These are phyloP conservation scores for Rhodophaea formosa DNA, from an alignment of 2,888 invertebrate species.

Conservation along the genomic window DNA sequence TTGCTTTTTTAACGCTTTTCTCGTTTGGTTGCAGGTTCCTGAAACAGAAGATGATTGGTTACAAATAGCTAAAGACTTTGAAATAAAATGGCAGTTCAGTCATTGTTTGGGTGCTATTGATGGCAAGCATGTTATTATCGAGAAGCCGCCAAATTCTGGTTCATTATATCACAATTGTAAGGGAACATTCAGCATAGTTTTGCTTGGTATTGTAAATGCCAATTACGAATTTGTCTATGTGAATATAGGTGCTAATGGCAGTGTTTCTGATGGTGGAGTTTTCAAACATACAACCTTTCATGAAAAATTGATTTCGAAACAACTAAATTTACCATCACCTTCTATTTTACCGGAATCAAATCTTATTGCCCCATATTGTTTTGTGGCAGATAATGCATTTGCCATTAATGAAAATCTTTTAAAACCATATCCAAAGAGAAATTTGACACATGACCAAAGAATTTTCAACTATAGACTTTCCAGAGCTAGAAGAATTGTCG, in stretches of 20 bases:
- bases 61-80: conserved; percentile 21
- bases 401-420: conserved; percentile 24
- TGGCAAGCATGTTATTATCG: conserved; percentile 5
- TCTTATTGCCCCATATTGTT: conserved; percentile 21
- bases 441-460: conserved; percentile 21
- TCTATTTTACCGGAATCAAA: conserved; percentile 20
- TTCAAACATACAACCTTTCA: conserved; percentile 24
- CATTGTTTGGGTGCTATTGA: conserved; percentile 1
- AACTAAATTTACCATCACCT: conserved; percentile 23
- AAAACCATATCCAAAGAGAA: conserved; percentile 22
- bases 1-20: conserved; percentile 11
- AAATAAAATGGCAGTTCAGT: conserved; percentile 16
- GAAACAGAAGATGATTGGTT: conserved; percentile 25
- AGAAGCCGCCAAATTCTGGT: conserved; percentile 1
- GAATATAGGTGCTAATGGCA: conserved; percentile 21
- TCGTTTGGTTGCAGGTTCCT: conserved; percentile 26
- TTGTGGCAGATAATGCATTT: conserved; percentile 24
- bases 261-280: conserved; percentile 26
- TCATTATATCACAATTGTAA: conserved; percentile 6
- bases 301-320: conserved; percentile 20
- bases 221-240: conserved; percentile 20
- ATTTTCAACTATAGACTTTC: conserved; percentile 22
- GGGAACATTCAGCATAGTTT: conserved; percentile 8
- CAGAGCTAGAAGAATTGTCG: conserved; percentile 23
- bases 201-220: conserved; percentile 8